Percentiles rank a stretch among this genome's conserved stretches.
Evolutionary conservation across 2,888 invertebrate species (phyloP).

Genomic region (Sinotaia quadrata): DNA sequence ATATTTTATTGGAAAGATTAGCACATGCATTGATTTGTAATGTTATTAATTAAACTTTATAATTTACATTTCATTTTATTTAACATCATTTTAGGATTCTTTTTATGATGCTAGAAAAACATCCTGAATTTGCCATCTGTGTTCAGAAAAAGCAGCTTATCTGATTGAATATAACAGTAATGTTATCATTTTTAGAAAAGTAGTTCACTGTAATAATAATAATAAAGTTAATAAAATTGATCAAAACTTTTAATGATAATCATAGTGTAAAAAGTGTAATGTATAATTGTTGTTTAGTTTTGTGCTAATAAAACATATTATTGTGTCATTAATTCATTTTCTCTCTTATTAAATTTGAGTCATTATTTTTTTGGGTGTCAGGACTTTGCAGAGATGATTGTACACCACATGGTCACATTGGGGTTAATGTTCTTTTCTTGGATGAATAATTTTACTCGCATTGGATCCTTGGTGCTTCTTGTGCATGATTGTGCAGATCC

Average conservation of each 20-base stretch:
- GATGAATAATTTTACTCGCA: constrained; percentile 90
- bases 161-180: too few species aligned
- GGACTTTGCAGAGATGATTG: constrained; percentile 97
- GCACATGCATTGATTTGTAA: too few species aligned
- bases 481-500: constrained; percentile 74
- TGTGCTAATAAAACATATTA: background rate
- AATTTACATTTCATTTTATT: too few species aligned
- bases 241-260: background rate
- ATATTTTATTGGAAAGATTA: too few species aligned
- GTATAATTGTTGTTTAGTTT: background rate
- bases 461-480: constrained; percentile 86
- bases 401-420: constrained; percentile 96
- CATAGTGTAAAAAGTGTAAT: background rate
- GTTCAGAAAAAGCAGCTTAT: too few species aligned
- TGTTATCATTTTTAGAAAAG: too few species aligned
- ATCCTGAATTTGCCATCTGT: too few species aligned
- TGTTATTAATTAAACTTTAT: too few species aligned
- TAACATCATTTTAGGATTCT: too few species aligned
- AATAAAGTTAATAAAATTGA: too few species aligned
- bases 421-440: constrained; percentile 92
- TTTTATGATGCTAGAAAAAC: too few species aligned
- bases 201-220: too few species aligned
- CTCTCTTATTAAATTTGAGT: background rate
- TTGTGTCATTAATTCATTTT: background rate
- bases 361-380: constrained; percentile 44